phyloP scores from a whole-genome alignment of 2,113 vertebrate species.

The Chaetops frenatus region DNA sequence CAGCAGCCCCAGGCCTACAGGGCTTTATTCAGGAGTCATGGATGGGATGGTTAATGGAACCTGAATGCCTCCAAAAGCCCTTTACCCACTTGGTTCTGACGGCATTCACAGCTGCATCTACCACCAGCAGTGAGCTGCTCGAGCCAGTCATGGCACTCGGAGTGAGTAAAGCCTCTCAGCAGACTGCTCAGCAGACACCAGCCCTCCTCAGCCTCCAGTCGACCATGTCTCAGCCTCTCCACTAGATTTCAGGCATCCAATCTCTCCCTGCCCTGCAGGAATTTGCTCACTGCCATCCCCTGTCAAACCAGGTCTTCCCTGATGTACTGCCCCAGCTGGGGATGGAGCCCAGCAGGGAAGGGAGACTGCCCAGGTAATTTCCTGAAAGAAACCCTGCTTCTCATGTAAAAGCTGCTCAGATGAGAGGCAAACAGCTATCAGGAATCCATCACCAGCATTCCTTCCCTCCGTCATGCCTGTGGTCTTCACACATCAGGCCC shows the following conservation, averaged over 20 bases:
- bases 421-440: not conserved
- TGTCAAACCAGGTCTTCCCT: not conserved
- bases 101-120: not conserved
- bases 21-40: not conserved
- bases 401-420: not conserved
- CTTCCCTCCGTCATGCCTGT: not conserved
- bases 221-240: not conserved
- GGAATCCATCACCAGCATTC: not conserved
- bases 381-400: not conserved
- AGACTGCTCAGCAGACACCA: not conserved
- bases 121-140: not conserved
- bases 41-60: not conserved
- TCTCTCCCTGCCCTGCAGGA: not conserved
- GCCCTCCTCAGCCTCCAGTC: not conserved
- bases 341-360: not conserved
- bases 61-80: not conserved
- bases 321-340: rapidly evolving
- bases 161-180: not conserved
- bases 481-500: not conserved
- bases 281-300: not conserved
- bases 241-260: not conserved
- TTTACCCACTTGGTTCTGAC: not conserved
- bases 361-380: not conserved
- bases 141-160: rapidly evolving
- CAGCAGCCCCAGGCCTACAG: not conserved